Evolutionary conservation across 2,797 vertebrate genomes (phyloP).

Genomic region (Lophotriccus pileatus): DNA sequence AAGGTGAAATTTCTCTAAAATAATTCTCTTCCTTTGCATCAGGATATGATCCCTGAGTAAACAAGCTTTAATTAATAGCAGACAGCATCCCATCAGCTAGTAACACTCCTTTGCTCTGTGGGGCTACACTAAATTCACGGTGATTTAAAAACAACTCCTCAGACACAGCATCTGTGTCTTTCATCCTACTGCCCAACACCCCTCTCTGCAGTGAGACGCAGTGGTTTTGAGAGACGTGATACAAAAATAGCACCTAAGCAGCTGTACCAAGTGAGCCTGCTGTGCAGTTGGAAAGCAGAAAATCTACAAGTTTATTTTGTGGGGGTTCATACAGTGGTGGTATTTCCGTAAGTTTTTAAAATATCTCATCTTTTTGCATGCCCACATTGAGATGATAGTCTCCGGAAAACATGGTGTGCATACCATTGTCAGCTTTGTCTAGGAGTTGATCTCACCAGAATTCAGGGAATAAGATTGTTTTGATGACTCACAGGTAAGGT

Average conservation of each 20-base stretch:
- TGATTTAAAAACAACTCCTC: conserved; percentile 60
- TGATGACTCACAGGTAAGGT: not conserved
- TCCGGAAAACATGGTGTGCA: not conserved
- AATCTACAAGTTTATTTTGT: not conserved
- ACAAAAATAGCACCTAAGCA: conserved; percentile 72
- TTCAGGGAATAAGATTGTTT: not conserved
- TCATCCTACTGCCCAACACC: conserved; percentile 60
- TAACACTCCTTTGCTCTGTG: not conserved
- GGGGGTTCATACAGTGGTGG: not conserved
- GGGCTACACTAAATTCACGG: conserved; percentile 13
- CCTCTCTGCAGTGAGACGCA: conserved; percentile 64
- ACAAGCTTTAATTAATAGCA: conserved; percentile 51
- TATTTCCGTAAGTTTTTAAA: not conserved
- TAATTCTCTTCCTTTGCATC: conserved; percentile 7
- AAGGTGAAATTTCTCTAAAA: conserved; percentile 53
- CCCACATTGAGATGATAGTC: not conserved
- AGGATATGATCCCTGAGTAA: conserved; percentile 28
- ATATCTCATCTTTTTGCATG: not conserved
- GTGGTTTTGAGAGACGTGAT: conserved; percentile 58
- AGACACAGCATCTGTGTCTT: conserved; percentile 49
- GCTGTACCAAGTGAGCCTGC: conserved; percentile 38
- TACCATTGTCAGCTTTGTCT: not conserved
- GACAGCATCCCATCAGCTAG: not conserved
- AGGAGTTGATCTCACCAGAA: not conserved
- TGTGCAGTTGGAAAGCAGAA: not conserved